These are phyloP conservation scores for Cheilosia vulpina DNA, from an alignment of 2,888 invertebrate genomes.

Conservation along the genomic window DNA sequence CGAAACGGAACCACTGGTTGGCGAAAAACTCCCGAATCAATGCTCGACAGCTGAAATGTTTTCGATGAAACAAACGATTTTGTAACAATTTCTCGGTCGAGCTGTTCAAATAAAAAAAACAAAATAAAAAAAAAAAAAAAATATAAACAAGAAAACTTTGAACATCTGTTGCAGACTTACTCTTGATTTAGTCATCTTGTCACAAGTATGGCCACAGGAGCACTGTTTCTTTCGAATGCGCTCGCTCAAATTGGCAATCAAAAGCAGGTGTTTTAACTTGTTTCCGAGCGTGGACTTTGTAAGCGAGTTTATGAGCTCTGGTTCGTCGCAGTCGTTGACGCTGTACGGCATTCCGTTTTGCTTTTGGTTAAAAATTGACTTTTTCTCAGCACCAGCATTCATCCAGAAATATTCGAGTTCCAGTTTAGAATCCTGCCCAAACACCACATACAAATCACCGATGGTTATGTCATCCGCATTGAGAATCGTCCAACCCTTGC, in stretches of 20 bases:
- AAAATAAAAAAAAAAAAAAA: slow-evolving; percentile 40
- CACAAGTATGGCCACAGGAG: slow-evolving; percentile 82
- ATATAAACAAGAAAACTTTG: slow-evolving; percentile 9
- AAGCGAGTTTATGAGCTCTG: slow-evolving; percentile 78
- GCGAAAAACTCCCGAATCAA: slow-evolving; percentile 77
- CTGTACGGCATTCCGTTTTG: slow-evolving; percentile 79
- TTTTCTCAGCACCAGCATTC: slow-evolving; percentile 82
- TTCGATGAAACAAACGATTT: slow-evolving; percentile 79
- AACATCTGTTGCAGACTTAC: slow-evolving; percentile 70
- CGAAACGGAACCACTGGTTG: slow-evolving; percentile 80
- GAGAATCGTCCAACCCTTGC: slow-evolving; percentile 90
- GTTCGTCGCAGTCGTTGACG: slow-evolving; percentile 79
- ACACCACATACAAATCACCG: slow-evolving; percentile 95
- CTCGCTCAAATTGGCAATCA: slow-evolving; percentile 82
- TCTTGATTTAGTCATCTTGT: slow-evolving; percentile 78
- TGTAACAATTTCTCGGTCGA: slow-evolving; percentile 77
- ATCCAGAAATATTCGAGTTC: slow-evolving; percentile 93
- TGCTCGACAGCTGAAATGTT: slow-evolving; percentile 74
- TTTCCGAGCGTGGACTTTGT: slow-evolving; percentile 79
- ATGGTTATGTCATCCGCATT: slow-evolving; percentile 92
- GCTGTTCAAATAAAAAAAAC: slow-evolving; percentile 68
- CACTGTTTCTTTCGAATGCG: slow-evolving; percentile 82
- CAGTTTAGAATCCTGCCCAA: slow-evolving; percentile 88
- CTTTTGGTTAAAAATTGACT: slow-evolving; percentile 67
- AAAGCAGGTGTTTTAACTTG: slow-evolving; percentile 82